Conservation (phyloP, 2,797 vertebrate genomes). For the Odontamblyopus lacepedii region DNA sequence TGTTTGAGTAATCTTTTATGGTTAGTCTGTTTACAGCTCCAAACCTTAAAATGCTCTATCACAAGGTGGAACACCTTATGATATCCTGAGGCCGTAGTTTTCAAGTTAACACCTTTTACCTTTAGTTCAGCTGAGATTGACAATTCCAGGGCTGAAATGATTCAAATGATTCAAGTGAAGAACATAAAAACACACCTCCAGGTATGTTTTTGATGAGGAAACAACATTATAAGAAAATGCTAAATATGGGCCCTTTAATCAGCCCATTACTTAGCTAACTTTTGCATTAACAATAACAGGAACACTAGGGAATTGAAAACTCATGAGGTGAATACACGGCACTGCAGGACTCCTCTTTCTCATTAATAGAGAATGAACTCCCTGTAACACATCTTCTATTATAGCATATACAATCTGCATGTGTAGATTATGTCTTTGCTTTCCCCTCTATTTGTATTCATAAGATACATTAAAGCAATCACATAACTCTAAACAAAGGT, state of each 20-base stretch:
- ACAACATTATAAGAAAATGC: too few species aligned
- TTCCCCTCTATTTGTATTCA: slow-evolving; percentile 40
- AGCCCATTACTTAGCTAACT: background rate
- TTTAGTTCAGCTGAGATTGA: too few species aligned
- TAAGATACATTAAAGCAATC: slow-evolving; percentile 26
- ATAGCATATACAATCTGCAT: background rate
- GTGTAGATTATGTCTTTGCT: slow-evolving; percentile 1
- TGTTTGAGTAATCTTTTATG: too few species aligned
- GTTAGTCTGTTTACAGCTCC: too few species aligned
- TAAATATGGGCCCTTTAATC: background rate
- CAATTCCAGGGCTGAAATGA: too few species aligned
- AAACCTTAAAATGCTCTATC: too few species aligned
- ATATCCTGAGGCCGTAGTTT: too few species aligned
- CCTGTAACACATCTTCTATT: slow-evolving; percentile 7
- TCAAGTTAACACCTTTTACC: too few species aligned
- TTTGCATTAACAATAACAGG: background rate
- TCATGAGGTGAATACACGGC: slow-evolving; percentile 27
- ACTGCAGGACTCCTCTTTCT: slow-evolving; percentile 29
- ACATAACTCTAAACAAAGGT: slow-evolving; percentile 37
- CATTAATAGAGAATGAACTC: slow-evolving; percentile 34
- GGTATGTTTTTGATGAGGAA: too few species aligned
- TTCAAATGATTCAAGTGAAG: too few species aligned
- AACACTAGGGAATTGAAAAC: slow-evolving; percentile 12
- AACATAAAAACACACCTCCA: too few species aligned
- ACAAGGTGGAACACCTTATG: too few species aligned